These are phyloP conservation scores for Yponomeuta malinellus DNA, from an alignment of 2,888 invertebrate genomes.

Conservation along the genomic window DNA sequence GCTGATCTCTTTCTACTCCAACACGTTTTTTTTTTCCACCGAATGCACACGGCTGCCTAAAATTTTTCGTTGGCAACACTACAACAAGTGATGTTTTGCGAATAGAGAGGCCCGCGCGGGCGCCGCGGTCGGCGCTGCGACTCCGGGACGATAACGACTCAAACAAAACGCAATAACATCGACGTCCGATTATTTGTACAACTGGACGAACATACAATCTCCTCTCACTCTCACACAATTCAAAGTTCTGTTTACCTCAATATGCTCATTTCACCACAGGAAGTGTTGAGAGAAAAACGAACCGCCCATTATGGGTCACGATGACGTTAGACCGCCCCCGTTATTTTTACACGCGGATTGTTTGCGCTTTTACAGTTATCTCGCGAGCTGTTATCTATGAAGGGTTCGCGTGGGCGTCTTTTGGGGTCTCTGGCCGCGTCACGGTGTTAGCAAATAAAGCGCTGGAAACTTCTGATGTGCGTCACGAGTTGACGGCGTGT, in stretches of 20 bases:
- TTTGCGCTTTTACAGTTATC: constrained; percentile 6
- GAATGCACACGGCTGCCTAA: not conserved
- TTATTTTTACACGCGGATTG: constrained; percentile 1
- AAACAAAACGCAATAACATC: constrained; percentile 12
- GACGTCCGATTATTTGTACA: constrained; percentile 17
- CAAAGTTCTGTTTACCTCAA: not conserved
- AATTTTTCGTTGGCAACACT: not conserved
- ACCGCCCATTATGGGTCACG: not conserved
- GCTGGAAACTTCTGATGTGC: constrained; percentile 18
- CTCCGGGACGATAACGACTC: constrained; percentile 6
- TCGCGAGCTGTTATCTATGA: not conserved
- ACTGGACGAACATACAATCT: constrained; percentile 3
- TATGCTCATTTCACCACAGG: not conserved
- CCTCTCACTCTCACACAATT: not conserved
- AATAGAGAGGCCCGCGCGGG: constrained; percentile 55
- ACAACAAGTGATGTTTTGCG: constrained; percentile 72
- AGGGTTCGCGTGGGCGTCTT: constrained; percentile 1
- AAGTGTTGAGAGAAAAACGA: not conserved
- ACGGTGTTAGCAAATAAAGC: constrained; percentile 27
- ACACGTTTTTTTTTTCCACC: too few relatives aligned
- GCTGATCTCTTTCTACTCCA: too few relatives aligned
- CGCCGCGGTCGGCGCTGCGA: constrained; percentile 36
- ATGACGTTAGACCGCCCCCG: not conserved
- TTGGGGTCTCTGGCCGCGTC: constrained; percentile 25
- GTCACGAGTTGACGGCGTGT: constrained; percentile 9